Conservation (phyloP, 2,888 invertebrate genomes). For the Ctenicera cuprea region DNA sequence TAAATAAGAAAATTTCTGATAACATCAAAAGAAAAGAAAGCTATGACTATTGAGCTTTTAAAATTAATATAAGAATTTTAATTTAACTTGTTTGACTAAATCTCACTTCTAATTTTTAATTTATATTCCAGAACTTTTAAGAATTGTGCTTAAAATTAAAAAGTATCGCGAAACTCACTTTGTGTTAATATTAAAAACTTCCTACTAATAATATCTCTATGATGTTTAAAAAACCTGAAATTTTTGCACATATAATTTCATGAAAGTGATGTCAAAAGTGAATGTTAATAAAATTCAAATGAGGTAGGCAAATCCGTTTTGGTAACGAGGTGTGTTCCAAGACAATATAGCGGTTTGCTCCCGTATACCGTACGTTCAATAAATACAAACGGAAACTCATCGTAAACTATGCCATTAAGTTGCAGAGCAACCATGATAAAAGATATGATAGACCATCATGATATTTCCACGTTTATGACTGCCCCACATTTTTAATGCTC, state of each 20-base stretch:
- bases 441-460: slow-evolving; percentile 10
- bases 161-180: neutral
- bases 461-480: slow-evolving; percentile 19
- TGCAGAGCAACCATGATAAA: slow-evolving; percentile 5
- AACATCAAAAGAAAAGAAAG: neutral
- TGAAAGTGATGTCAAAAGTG: neutral
- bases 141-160: neutral
- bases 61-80: neutral
- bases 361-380: neutral
- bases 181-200: neutral
- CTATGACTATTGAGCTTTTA: too few species aligned
- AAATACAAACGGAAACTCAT: slow-evolving; percentile 7
- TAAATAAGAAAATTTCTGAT: neutral
- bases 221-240: neutral
- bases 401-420: slow-evolving; percentile 19
- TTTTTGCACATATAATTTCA: neutral
- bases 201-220: neutral
- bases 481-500: slow-evolving; percentile 25
- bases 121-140: neutral
- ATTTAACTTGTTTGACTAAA: neutral
- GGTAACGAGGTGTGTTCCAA: neutral
- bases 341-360: neutral
- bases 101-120: slow-evolving; percentile 1
- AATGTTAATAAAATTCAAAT: neutral
- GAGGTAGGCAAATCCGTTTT: neutral